Evolutionary conservation across 2,888 invertebrate genomes (phyloP).

Genomic region (Norana najaformis): DNA sequence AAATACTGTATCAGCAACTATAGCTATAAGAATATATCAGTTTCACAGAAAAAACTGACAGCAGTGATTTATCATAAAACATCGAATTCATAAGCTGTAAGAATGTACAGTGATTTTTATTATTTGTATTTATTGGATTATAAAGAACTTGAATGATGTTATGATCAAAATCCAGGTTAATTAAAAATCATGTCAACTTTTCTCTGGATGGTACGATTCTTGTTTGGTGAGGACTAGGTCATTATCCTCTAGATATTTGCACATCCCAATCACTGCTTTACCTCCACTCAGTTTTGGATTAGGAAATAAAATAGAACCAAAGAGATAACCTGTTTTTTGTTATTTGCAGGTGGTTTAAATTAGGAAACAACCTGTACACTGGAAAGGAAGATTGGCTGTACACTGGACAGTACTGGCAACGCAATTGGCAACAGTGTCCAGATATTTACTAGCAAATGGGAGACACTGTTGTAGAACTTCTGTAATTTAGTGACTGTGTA

Average conservation of each 20-base stretch:
- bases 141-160: no score
- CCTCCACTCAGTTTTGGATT: background rate
- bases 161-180: no score
- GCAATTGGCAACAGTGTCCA: slow-evolving; percentile 75
- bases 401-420: slow-evolving; percentile 83
- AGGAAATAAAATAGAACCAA: background rate
- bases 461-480: background rate
- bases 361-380: slow-evolving; percentile 75
- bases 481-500: background rate
- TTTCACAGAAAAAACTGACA: no score
- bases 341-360: slow-evolving; percentile 78
- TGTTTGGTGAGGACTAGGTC: background rate
- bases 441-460: slow-evolving; percentile 69
- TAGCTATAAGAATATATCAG: no score
- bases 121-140: no score
- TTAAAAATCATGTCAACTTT: no score
- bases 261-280: background rate
- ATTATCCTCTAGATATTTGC: no score
- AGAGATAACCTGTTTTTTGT: background rate
- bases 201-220: no score
- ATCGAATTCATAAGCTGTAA: no score
- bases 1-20: no score
- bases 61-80: no score
- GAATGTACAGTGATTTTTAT: no score
- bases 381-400: slow-evolving; percentile 86